Conservation (phyloP, 1,140 invertebrate genomes). For the Drosophila aff. region DNA sequence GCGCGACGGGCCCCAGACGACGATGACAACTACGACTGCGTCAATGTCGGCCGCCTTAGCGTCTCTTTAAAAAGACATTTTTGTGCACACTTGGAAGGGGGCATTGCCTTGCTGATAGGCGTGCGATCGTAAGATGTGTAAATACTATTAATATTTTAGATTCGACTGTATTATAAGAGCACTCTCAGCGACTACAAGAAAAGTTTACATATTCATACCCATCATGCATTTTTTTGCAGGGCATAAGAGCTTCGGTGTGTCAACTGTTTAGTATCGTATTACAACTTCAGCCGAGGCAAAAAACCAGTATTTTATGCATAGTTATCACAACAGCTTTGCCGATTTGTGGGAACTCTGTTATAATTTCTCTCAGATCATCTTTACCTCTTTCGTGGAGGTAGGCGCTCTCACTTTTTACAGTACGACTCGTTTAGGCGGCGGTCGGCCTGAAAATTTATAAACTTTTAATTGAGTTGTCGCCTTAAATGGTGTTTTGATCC, state of each 20-base stretch:
- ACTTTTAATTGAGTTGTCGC: constrained; percentile 63
- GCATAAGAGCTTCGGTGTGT: constrained; percentile 2
- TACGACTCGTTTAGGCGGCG: constrained; percentile 1
- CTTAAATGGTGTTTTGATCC: constrained; percentile 46
- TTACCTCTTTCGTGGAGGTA: constrained; percentile 6
- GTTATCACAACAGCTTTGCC: constrained; percentile 21
- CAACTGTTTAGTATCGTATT: background rate
- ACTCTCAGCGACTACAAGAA: background rate
- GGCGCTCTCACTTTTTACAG: constrained; percentile 67
- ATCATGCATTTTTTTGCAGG: background rate
- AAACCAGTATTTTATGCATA: constrained; percentile 65
- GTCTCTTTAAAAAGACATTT: constrained; percentile 28
- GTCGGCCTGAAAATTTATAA: constrained; percentile 25
- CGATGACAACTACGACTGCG: constrained; percentile 31
- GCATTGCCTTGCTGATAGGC: background rate
- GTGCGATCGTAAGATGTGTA: background rate
- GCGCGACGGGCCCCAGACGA: constrained; percentile 23
- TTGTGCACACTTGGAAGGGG: background rate
- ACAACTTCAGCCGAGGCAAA: constrained; percentile 6
- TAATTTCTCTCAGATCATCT: constrained; percentile 68
- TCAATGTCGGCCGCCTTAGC: constrained; percentile 21
- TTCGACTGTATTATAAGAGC: background rate
- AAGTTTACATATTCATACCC: background rate
- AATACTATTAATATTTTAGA: background rate
- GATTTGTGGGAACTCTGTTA: constrained; percentile 52